A percentile compares a stretch with the other conserved stretches of the same genome.
Evolutionary conservation across 23 tunicate species (phyloP).

Genomic region (Halocynthia aurantium): DNA sequence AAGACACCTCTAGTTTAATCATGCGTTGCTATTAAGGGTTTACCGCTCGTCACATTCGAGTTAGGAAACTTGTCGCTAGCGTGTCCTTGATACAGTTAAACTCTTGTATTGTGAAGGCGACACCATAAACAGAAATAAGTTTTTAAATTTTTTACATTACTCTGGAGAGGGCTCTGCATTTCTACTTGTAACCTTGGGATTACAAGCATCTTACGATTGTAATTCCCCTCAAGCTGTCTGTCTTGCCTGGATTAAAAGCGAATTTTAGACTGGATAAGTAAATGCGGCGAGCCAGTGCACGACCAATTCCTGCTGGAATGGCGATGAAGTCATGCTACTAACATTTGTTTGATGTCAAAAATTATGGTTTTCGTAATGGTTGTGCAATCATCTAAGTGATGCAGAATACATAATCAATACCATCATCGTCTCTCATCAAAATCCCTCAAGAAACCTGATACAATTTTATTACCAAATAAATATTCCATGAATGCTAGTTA

Average conservation of each 20-base stretch:
- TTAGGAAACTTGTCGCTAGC: not conserved
- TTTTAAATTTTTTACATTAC: not conserved
- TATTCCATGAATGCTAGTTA: too few relatives aligned
- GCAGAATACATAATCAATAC: too few relatives aligned
- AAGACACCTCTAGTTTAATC: not conserved
- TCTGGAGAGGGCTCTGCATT: too few relatives aligned
- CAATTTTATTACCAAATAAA: too few relatives aligned
- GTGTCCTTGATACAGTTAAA: conserved; percentile 2
- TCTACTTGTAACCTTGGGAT: conserved; percentile 1
- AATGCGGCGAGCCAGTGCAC: too few relatives aligned
- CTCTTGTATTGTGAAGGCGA: not conserved
- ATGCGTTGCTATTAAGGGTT: not conserved
- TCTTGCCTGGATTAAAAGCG: not conserved
- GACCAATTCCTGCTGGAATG: too few relatives aligned
- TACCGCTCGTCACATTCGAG: not conserved
- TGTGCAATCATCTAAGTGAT: too few relatives aligned
- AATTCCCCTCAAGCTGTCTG: conserved; percentile 13
- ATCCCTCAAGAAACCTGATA: too few relatives aligned
- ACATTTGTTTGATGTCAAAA: too few relatives aligned
- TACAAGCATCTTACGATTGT: conserved; percentile 25
- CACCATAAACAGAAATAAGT: conserved; percentile 15
- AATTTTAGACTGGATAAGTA: not conserved
- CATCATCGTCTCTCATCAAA: too few relatives aligned
- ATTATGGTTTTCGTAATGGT: too few relatives aligned
- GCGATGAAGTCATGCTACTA: too few relatives aligned